These are phyloP conservation scores for Hyperoplus lanceolatus DNA, from an alignment of 2,797 vertebrate genomes.

Conservation along the genomic window DNA sequence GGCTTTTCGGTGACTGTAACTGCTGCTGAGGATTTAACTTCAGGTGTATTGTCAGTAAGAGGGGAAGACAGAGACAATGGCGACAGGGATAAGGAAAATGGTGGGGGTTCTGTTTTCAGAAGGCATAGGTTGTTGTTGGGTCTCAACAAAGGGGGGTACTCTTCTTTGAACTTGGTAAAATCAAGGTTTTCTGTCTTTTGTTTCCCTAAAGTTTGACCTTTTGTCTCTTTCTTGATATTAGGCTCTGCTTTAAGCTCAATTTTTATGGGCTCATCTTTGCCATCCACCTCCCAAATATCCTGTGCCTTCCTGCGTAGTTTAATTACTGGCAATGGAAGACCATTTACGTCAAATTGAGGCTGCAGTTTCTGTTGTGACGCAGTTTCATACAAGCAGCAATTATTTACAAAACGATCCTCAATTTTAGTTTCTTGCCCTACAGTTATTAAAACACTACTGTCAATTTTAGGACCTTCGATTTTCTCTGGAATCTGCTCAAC, in stretches of 20 bases:
- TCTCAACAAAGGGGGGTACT: constrained; percentile 58
- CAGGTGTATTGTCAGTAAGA: constrained; percentile 65
- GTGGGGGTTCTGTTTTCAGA: constrained; percentile 71
- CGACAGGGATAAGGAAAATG: constrained; percentile 84
- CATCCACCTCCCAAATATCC: constrained; percentile 86
- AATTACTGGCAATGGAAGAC: constrained; percentile 76
- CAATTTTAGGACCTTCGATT: constrained; percentile 3
- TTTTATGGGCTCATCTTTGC: constrained; percentile 56
- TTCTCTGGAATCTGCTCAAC: constrained; percentile 37
- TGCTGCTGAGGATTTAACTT: constrained; percentile 37
- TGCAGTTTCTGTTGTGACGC: constrained; percentile 58
- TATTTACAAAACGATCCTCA: constrained; percentile 64
- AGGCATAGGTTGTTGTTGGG: constrained; percentile 24
- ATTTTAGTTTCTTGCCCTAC: constrained; percentile 55
- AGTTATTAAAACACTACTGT: neutral
- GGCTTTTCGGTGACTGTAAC: constrained; percentile 59
- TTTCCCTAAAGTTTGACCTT: constrained; percentile 50
- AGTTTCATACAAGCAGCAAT: constrained; percentile 74
- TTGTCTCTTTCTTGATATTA: constrained; percentile 53
- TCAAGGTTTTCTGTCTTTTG: constrained; percentile 55
- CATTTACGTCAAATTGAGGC: constrained; percentile 44
- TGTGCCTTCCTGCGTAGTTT: constrained; percentile 82
- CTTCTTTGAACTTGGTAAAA: constrained; percentile 75
- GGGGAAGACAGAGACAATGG: constrained; percentile 84
- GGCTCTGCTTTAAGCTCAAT: constrained; percentile 53